Evolutionary conservation across 1,140 invertebrate genomes (phyloP).

Genomic region (Anoplolepis gracilipes): DNA sequence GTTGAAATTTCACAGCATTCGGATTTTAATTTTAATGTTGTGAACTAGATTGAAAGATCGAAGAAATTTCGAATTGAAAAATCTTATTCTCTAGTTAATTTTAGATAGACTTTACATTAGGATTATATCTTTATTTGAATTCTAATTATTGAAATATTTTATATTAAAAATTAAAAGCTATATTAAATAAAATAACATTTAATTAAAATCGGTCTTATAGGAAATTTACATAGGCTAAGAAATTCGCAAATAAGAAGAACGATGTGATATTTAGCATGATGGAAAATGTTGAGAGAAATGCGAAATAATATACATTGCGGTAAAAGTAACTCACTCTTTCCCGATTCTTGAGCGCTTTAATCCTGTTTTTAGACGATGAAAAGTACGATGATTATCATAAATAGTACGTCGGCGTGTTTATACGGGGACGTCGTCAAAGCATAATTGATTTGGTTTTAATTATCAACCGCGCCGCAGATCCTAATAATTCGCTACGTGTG

Average conservation of each 20-base stretch:
- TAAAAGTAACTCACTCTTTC: constrained; percentile 22
- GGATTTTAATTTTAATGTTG: constrained; percentile 13
- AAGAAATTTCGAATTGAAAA: neutral
- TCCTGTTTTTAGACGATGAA: constrained; percentile 13
- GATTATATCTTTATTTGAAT: neutral
- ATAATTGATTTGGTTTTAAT: neutral
- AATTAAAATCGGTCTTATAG: neutral
- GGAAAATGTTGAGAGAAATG: constrained; percentile 26
- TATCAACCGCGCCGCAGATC: neutral
- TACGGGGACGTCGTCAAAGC: neutral
- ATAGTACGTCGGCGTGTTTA: neutral
- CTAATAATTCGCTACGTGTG: constrained; percentile 24
- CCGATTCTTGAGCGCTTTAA: constrained; percentile 21
- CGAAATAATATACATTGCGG: neutral
- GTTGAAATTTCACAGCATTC: neutral
- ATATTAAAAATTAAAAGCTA: neutral
- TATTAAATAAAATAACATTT: neutral
- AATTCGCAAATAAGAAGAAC: neutral
- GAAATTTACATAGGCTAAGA: neutral
- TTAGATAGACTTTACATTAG: neutral
- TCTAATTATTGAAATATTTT: neutral
- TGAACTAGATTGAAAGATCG: neutral
- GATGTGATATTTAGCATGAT: neutral
- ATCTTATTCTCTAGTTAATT: neutral
- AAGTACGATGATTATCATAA: constrained; percentile 17